phyloP scores from a whole-genome alignment of 1,140 invertebrate genomes.

The Oryctes rhinoceros region DNA sequence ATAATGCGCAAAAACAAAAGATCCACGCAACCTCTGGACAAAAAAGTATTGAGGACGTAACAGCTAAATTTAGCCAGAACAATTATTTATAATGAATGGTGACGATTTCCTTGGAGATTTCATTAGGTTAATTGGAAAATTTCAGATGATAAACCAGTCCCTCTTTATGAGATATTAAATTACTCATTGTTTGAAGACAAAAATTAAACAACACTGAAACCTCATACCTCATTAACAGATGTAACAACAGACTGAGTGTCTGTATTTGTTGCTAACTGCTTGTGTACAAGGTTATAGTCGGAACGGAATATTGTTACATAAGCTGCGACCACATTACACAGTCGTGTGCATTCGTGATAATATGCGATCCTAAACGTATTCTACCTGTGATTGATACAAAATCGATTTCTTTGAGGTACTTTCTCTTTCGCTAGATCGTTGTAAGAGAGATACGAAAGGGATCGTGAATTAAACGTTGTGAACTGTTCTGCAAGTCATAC shows the following conservation, averaged over 20 bases:
- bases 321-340: background rate
- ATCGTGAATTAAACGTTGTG: background rate
- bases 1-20: too few relatives aligned
- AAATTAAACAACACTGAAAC: background rate
- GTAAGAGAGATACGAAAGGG: background rate
- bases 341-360: background rate
- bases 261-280: slow-evolving; percentile 1
- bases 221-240: background rate
- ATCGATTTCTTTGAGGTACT: slow-evolving; percentile 8
- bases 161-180: background rate
- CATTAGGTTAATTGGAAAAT: background rate
- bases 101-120: too few relatives aligned
- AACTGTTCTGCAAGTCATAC: background rate
- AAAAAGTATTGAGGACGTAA: too few relatives aligned
- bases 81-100: too few relatives aligned
- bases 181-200: slow-evolving; percentile 8
- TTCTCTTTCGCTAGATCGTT: background rate
- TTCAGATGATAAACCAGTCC: background rate
- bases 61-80: too few relatives aligned
- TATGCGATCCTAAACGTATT: background rate
- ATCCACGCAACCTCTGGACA: too few relatives aligned
- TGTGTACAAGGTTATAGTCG: background rate
- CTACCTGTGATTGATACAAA: background rate
- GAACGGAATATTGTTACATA: background rate
- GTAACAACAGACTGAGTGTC: background rate